Percentiles rank a stretch among this genome's conserved stretches.
Conservation (phyloP, 2,888 invertebrate species). For the Zootermopsis nevadensis region DNA sequence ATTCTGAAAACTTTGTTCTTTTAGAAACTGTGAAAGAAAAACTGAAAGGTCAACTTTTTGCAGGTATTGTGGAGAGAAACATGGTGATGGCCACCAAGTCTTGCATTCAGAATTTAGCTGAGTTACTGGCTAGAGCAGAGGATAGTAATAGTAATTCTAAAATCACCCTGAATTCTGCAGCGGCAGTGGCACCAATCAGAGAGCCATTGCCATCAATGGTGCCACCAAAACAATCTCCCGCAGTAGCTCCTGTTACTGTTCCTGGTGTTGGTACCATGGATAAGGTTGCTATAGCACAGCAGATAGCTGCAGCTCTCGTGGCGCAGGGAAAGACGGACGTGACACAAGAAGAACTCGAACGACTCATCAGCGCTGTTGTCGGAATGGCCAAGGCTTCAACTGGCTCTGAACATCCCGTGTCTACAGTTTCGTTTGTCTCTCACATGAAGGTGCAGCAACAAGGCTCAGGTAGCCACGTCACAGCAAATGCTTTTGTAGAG, state of each 20-base stretch:
- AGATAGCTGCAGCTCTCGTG: constrained; percentile 82
- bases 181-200: constrained; percentile 60
- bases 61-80: constrained; percentile 72
- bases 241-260: constrained; percentile 66
- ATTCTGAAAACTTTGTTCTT: constrained; percentile 76
- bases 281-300: constrained; percentile 82
- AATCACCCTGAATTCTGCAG: constrained; percentile 59
- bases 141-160: constrained; percentile 43
- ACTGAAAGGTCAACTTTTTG: constrained; percentile 73
- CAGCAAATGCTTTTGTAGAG: constrained; percentile 47
- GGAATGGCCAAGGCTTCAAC: constrained; percentile 74
- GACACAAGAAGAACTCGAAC: constrained; percentile 81
- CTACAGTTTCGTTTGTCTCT: constrained; percentile 65
- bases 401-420: constrained; percentile 65
- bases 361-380: constrained; percentile 82
- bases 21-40: constrained; percentile 90
- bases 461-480: background rate
- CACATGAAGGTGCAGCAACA: constrained; percentile 5
- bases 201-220: background rate
- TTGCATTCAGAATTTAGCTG: constrained; percentile 81
- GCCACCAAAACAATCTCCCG: background rate
- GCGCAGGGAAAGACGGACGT: constrained; percentile 85
- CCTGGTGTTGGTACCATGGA: constrained; percentile 81
- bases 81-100: constrained; percentile 79
- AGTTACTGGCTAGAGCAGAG: constrained; percentile 75